These are phyloP conservation scores for Rhinoptilus africanus DNA, from an alignment of 2,113 vertebrate genomes.

Conservation along the genomic window DNA sequence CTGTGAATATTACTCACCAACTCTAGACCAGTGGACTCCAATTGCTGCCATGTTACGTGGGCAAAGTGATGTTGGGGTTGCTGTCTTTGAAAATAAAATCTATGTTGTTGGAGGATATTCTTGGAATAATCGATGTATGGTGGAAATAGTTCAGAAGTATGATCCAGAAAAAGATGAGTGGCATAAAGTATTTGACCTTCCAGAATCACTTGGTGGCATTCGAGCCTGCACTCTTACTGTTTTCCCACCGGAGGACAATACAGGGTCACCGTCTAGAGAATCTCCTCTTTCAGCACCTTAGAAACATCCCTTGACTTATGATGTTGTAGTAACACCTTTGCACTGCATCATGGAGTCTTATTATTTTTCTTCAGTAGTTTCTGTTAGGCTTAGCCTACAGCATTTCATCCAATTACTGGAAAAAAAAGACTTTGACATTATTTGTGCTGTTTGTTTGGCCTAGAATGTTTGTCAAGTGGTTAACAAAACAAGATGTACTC, in stretches of 20 bases:
- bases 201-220: slow-evolving; percentile 97
- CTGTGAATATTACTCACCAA: slow-evolving; percentile 97
- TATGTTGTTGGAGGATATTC: slow-evolving; percentile 99
- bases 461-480: slow-evolving; percentile 57
- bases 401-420: slow-evolving; percentile 42
- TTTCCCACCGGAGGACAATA: slow-evolving; percentile 92
- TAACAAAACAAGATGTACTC: slow-evolving; percentile 2
- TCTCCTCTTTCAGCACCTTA: slow-evolving; percentile 95
- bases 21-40: slow-evolving; percentile 96
- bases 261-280: slow-evolving; percentile 92
- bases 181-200: slow-evolving; percentile 99
- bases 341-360: slow-evolving; percentile 78
- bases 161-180: slow-evolving; percentile 98
- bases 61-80: slow-evolving; percentile 97
- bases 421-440: neutral
- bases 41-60: slow-evolving; percentile 97
- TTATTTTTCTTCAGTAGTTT: slow-evolving; percentile 59
- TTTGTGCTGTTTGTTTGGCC: slow-evolving; percentile 68
- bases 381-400: slow-evolving; percentile 61
- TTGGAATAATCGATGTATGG: slow-evolving; percentile 99
- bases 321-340: slow-evolving; percentile 79
- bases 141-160: slow-evolving; percentile 98
- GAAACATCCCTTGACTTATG: slow-evolving; percentile 50
- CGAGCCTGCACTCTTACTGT: slow-evolving; percentile 97
- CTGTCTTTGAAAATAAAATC: slow-evolving; percentile 97